Evolutionary conservation across 2,797 vertebrate genomes (phyloP), one percentile per base, ranked within the genome.

Genomic region (Malacoctenus gilli): DNA sequence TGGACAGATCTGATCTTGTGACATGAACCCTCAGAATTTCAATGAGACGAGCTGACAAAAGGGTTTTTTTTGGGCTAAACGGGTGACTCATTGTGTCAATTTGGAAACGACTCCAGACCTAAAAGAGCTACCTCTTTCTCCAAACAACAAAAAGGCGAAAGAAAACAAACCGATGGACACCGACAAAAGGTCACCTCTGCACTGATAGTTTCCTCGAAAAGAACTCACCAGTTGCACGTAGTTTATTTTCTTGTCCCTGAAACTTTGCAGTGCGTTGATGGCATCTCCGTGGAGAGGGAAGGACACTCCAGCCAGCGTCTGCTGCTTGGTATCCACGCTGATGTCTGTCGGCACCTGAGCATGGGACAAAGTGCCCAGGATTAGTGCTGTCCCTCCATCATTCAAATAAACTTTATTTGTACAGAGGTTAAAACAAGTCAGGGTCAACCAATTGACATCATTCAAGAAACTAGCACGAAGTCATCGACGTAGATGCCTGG

Each of bases 211-310:
- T n/a, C n/a, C n/a, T n/a, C n/a, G 2, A 10, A 18, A 6, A 39
- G n/a, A 55, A 91, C 94, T 94, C 91, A 95, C 97, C 91, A 99
- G 92, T 39, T 99, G 97, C n/a, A 98, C 93, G 14, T 99, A 99
- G 88, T 96, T 98, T 43, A 96, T 53, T 68, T 87, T 90, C 83
- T 92, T 94, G 55, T 92, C 91, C 82, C 87, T 94, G 80, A 97
- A 86, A 48, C 91, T 92, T 80, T 94, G 89, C 47, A 99, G 87
- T 40, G 97, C 96, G 19, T 91, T 90, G 15, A 95, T 68, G 12
- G 95, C 96, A 4, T 95, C 95, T 61, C 83, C 80, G 56, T 95
- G 91, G 75, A 99, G 75, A 28, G 97, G 97, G 79, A 99, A 98
- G 16, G 95, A 94, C 64, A 99, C 94, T 57, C 97, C 97, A 89